A percentile compares a stretch with the other conserved stretches of the same genome.
phyloP scores from a whole-genome alignment of 2,113 vertebrate species.

The Myxocyprinus asiaticus region DNA sequence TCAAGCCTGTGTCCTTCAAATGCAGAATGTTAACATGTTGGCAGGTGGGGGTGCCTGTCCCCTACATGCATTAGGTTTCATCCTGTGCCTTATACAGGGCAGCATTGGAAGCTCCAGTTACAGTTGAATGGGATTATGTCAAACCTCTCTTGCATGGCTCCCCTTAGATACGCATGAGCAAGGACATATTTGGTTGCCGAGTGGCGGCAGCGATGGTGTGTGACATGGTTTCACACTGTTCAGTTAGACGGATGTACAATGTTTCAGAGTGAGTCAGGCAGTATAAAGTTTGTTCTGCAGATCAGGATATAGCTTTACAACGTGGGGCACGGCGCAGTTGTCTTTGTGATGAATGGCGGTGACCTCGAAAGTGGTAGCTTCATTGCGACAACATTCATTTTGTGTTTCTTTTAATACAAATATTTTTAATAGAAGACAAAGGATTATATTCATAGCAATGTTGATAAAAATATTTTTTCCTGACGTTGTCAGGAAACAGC shows the following conservation, averaged over 20 bases:
- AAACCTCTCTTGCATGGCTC: conserved; percentile 14
- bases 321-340: conserved; percentile 8
- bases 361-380: conserved; percentile 46
- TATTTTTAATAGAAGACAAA: too few relatives aligned
- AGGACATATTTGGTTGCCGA: conserved; percentile 44
- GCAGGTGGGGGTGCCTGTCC: conserved; percentile 32
- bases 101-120: conserved; percentile 38
- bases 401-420: conserved; percentile 26
- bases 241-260: background rate
- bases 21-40: conserved; percentile 18
- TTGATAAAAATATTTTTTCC: too few relatives aligned
- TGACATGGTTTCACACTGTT: background rate
- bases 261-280: conserved; percentile 29
- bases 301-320: background rate
- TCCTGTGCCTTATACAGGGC: conserved; percentile 4
- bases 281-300: conserved; percentile 14
- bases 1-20: conserved; percentile 33
- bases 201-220: background rate
- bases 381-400: conserved; percentile 43
- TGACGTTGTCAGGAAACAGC: too few relatives aligned
- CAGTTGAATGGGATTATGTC: conserved; percentile 29
- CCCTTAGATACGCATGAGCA: conserved; percentile 34
- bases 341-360: conserved; percentile 30
- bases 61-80: conserved; percentile 53
- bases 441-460: too few relatives aligned